Evolutionary conservation across 2,888 invertebrate species (phyloP), one percentile per base, ranked within the genome.

Genomic region (Dorcus parallelipipedus): DNA sequence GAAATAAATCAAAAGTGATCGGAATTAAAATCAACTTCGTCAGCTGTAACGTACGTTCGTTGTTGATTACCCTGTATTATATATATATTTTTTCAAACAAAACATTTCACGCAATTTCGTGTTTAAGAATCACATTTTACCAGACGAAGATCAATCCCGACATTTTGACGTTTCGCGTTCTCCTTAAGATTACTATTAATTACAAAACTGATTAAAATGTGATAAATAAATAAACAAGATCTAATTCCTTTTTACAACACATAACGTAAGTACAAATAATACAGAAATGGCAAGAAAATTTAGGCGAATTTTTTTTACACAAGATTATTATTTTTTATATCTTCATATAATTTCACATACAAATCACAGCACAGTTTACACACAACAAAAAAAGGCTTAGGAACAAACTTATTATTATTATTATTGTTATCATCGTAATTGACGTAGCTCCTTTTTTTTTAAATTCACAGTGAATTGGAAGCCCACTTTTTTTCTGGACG

Each of bases 241-340:
- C 56, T 54, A 58, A 56, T 61, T 58, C 56, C 62, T 68, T 62
- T 65, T 71, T 65, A 33, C 26, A 61, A 62, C 45, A 51, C 33
- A 14, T 49, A 42, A 50, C 9, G 40, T 58, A 38, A 59, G 62
- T 69, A 71, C 59, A 64, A 69, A 75, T 76, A 77, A 76, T 76
- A 78, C 76, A 78, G 76, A 76, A 76, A 78, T 78, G 78, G 78
- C 78, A 78, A 78, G 78, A 78, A 74, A 74, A 72, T 76, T 76
- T 75, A 75, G 76, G 76, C 76, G 75, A 70, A 61, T 65, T 33
- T 33, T 33, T 33, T 61, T 59, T 33, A 60, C 26, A 62, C 64
- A 58, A 62, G 58, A 63, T 59, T 60, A 48, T 58, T 49, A 52
- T 50, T 57, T 53, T 53, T 56, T 54, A 50, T 52, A 67, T 65